Evolutionary conservation across 2,113 vertebrate species (phyloP).

Genomic region (Ophthalmolycus amberensis): DNA sequence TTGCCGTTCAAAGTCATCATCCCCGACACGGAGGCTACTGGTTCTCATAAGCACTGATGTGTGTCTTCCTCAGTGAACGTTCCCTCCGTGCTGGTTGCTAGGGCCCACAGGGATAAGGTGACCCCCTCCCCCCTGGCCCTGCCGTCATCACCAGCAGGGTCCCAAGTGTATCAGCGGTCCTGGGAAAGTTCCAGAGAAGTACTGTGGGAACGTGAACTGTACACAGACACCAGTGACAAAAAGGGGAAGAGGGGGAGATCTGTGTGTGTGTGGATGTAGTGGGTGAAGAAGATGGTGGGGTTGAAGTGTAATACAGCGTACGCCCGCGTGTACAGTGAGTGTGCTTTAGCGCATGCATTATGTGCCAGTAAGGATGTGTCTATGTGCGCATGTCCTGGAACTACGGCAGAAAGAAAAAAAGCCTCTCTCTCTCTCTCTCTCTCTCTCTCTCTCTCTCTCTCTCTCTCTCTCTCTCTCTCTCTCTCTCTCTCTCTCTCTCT

Average conservation of each 20-base stretch:
- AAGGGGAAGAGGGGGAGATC: constrained; percentile 21
- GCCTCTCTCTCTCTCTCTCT: neutral
- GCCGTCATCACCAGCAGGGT: constrained; percentile 59
- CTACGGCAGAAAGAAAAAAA: neutral
- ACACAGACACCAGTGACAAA: constrained; percentile 62
- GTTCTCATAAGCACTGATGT: constrained; percentile 54
- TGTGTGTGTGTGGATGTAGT: constrained; percentile 16
- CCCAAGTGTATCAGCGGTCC: constrained; percentile 76
- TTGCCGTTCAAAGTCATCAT: constrained; percentile 50
- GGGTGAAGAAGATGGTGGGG: neutral
- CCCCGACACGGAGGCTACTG: constrained; percentile 48
- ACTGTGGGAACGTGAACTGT: constrained; percentile 82
- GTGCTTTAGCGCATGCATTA: constrained; percentile 2
- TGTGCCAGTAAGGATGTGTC: constrained; percentile 25
- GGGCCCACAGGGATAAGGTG: constrained; percentile 54
- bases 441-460: neutral
- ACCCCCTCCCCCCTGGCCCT: constrained; percentile 56
- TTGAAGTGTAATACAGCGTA: constrained; percentile 1
- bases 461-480: neutral
- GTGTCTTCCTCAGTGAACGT: constrained; percentile 53
- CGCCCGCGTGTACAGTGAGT: constrained; percentile 17
- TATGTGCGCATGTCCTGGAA: constrained; percentile 13
- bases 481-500: neutral
- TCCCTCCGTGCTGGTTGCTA: constrained; percentile 16
- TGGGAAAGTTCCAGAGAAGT: constrained; percentile 77